Percentiles rank a stretch among this genome's conserved stretches.
phyloP scores from a whole-genome alignment of 2,113 vertebrate genomes.

The Rhinoderma darwinii region DNA sequence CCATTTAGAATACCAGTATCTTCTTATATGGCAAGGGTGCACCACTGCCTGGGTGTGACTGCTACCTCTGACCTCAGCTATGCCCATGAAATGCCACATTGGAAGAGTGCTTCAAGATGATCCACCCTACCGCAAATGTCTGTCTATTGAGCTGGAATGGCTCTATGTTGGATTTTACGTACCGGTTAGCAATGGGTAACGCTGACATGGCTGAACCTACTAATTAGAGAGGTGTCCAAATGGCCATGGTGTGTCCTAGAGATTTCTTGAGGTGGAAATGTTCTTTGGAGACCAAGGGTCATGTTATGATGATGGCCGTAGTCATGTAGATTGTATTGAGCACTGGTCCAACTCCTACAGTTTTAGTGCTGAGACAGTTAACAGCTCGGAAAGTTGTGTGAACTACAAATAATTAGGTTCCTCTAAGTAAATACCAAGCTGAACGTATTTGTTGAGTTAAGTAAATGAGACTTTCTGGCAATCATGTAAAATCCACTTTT shows the following conservation, averaged over 20 bases:
- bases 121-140: neutral
- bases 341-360: neutral
- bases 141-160: neutral
- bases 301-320: too few relatives aligned
- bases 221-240: too few relatives aligned
- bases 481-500: constrained; percentile 49
- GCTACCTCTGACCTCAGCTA: neutral
- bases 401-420: constrained; percentile 18
- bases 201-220: neutral
- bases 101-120: neutral
- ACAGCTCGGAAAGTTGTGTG: neutral
- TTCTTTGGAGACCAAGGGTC: too few relatives aligned
- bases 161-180: too few relatives aligned
- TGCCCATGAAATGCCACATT: neutral
- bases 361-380: constrained; percentile 24
- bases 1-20: neutral
- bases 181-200: neutral
- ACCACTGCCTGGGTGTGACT: neutral
- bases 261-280: too few relatives aligned
- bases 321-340: too few relatives aligned
- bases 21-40: neutral
- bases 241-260: too few relatives aligned
- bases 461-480: constrained; percentile 50
- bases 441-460: constrained; percentile 45
- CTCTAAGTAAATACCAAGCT: constrained; percentile 35